Conservation (phyloP, 2,797 vertebrate genomes). For the Semotilus atromaculatus region DNA sequence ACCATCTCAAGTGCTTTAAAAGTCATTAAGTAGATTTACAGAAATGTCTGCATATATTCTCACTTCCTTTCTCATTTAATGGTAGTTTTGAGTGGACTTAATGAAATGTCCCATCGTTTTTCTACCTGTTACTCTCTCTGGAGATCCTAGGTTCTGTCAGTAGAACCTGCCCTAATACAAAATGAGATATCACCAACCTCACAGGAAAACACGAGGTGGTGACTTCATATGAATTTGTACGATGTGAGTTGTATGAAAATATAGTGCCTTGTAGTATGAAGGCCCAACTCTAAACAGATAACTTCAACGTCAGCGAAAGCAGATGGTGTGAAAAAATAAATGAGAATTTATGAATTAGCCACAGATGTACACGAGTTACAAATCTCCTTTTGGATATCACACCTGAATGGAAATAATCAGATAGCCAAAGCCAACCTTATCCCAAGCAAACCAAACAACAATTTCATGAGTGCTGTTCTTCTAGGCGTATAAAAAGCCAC, state of each 20-base stretch:
- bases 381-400: background rate
- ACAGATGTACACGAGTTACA: background rate
- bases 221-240: background rate
- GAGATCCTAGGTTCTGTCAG: background rate
- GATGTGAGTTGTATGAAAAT: background rate
- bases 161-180: background rate
- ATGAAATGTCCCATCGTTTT: background rate
- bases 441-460: constrained; percentile 3
- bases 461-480: background rate
- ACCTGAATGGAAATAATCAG: background rate
- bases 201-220: background rate
- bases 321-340: background rate
- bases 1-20: background rate
- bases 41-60: background rate
- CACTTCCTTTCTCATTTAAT: background rate
- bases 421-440: background rate
- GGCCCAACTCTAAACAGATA: too few relatives aligned
- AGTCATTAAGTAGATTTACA: background rate
- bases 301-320: too few relatives aligned
- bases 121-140: background rate
- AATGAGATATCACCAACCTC: background rate
- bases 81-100: background rate
- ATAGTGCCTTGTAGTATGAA: too few relatives aligned
- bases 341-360: background rate
- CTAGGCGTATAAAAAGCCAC: constrained; percentile 8